Evolutionary conservation across 2,797 vertebrate genomes (phyloP), one percentile per base, ranked within the genome.

Genomic region (Momotus momota): DNA sequence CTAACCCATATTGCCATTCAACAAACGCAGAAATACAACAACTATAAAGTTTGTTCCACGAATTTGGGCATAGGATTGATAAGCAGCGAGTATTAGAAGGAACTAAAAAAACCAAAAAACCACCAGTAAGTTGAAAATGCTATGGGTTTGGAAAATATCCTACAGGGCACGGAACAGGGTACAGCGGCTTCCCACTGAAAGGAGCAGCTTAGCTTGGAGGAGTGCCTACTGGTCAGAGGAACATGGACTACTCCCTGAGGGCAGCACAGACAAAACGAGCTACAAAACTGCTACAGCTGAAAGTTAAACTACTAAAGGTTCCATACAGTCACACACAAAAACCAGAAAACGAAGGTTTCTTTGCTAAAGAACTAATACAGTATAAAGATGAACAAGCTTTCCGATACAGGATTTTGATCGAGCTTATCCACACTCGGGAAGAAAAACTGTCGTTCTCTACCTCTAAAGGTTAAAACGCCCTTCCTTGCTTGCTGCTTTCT

Each of bases 1-100:
- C 29, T 49, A 65, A 62, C 27, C 31, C 31, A 8, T 2, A 55
- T 0, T n/a, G 33, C 38, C 26, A 82, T 0, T 0, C 27, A 64
- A 72, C 10, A 10, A 4, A 69, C 46, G 26, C 2, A 1, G 69
- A 18, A 80, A 61, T 13, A 40, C 6, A 16, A n/a, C 16, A 82
- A 14, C n/a, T 29, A 74, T 6, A 31, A 55, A 41, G 35, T 48
- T n/a, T 81, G 26, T 29, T 48, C 45, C 27, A 14, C 75, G 27
- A 83, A 70, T 20, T 0, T 12, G 4, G 35, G 48, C 20, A 77
- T 5, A 15, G 33, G 27, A 83, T 19, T 2, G 1, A 71, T 9
- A 64, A 0, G 1, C 3, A 27, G 33, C 3, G 2, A 71, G 48
- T 69, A 54, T n/a, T 45, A 54, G 58, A 91, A 70, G 29, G 13